A percentile compares a stretch with the other conserved stretches of the same genome.
These are phyloP conservation scores for Apamea crenata DNA, from an alignment of 2,888 invertebrate genomes.

Conservation along the genomic window DNA sequence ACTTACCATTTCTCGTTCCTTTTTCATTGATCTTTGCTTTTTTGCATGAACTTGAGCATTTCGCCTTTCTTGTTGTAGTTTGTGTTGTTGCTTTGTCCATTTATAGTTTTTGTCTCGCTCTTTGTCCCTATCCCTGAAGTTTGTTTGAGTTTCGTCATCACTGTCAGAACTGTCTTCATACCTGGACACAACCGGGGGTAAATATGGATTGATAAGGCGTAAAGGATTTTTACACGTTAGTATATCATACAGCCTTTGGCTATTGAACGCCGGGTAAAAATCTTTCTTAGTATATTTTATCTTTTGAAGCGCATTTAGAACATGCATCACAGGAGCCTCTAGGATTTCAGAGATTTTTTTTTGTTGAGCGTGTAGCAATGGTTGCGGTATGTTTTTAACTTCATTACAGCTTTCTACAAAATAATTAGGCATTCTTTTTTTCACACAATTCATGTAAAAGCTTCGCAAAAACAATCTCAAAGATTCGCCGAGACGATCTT, in stretches of 20 bases:
- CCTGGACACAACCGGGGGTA: conserved; percentile 73
- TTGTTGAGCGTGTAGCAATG: conserved; percentile 91
- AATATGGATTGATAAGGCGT: conserved; percentile 85
- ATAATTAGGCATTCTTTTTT: conserved; percentile 92
- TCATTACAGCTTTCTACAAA: conserved; percentile 94
- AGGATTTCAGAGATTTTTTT: conserved; percentile 92
- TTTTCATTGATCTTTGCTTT: conserved; percentile 78
- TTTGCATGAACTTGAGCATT: conserved; percentile 76
- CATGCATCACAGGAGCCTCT: conserved; percentile 93
- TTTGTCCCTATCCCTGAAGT: conserved; percentile 88
- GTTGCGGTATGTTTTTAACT: conserved; percentile 92
- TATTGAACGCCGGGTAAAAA: conserved; percentile 92
- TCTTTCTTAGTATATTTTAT: conserved; percentile 90
- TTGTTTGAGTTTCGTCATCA: conserved; percentile 81
- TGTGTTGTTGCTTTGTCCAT: conserved; percentile 84
- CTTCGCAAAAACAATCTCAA: conserved; percentile 91
- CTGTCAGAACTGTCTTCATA: conserved; percentile 81
- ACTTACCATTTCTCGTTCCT: conserved; percentile 90
- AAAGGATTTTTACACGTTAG: conserved; percentile 90
- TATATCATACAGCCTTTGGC: conserved; percentile 90
- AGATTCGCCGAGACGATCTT: conserved; percentile 93
- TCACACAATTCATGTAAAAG: conserved; percentile 91
- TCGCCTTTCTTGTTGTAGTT: conserved; percentile 82
- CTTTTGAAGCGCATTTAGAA: conserved; percentile 93
- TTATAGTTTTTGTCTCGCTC: conserved; percentile 88